These are phyloP conservation scores for Frankliniella intonsa DNA, from an alignment of 2,888 invertebrate species.

Conservation along the genomic window DNA sequence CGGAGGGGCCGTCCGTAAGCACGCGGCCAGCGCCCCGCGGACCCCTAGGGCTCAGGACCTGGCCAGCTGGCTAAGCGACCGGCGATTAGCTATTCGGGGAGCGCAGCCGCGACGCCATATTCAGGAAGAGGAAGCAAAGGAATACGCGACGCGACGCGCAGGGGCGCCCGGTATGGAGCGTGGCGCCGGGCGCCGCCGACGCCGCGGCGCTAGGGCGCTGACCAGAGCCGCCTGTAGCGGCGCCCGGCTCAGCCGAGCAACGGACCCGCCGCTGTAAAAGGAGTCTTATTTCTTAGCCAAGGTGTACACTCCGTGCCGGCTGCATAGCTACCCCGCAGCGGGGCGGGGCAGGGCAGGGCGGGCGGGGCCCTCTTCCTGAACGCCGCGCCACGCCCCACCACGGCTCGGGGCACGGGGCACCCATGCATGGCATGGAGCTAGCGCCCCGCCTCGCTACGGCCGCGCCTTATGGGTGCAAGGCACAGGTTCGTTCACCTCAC, in stretches of 20 bases:
- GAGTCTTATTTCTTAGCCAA: background rate
- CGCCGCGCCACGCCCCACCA: background rate
- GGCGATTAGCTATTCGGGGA: too few species aligned
- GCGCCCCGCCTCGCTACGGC: background rate
- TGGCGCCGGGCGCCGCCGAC: background rate
- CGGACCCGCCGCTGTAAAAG: conserved; percentile 17
- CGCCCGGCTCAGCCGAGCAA: background rate
- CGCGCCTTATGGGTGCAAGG: background rate
- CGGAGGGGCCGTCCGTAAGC: too few species aligned
- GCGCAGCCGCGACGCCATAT: too few species aligned
- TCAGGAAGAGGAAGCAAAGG: too few species aligned
- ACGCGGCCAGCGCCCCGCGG: too few species aligned
- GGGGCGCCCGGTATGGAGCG: too few species aligned
- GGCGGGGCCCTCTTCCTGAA: background rate
- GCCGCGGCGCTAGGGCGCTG: background rate
- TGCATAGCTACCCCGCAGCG: background rate
- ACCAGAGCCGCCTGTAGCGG: background rate
- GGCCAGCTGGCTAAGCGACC: too few species aligned
- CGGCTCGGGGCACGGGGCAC: background rate
- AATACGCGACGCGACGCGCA: too few species aligned
- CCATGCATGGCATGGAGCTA: conserved; percentile 16
- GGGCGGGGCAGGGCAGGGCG: background rate
- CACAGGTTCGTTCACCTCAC: background rate
- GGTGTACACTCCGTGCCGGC: background rate
- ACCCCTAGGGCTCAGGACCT: too few species aligned